Evolutionary conservation across 2,113 vertebrate species (phyloP).

Genomic region (Suncus etruscus): DNA sequence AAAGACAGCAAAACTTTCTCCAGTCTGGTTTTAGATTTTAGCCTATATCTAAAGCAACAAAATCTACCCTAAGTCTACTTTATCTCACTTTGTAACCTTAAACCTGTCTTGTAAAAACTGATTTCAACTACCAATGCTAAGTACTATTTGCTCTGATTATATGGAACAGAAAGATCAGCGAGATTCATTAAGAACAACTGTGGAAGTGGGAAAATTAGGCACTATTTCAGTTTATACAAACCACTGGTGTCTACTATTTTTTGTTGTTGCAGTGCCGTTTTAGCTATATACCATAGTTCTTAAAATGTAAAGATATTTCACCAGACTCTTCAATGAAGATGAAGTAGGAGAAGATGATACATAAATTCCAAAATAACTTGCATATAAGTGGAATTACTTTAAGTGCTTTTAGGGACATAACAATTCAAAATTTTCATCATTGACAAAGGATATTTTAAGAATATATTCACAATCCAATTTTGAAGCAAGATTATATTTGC

Average conservation of each 20-base stretch:
- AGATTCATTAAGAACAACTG: background rate
- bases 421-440: constrained; percentile 4
- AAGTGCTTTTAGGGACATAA: background rate
- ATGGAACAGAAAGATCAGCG: rapidly evolving
- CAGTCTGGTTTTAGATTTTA: background rate
- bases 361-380: constrained; percentile 36
- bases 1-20: constrained; percentile 39
- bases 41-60: background rate
- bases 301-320: constrained; percentile 47
- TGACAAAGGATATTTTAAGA: constrained; percentile 4
- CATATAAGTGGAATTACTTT: constrained; percentile 14
- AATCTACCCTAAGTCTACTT: background rate
- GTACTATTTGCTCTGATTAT: background rate
- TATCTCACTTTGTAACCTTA: background rate
- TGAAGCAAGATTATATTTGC: constrained; percentile 9
- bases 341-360: constrained; percentile 13
- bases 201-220: background rate
- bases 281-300: constrained; percentile 19
- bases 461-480: background rate
- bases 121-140: background rate
- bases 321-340: background rate
- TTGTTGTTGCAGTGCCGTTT: constrained; percentile 34
- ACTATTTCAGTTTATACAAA: constrained; percentile 30
- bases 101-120: constrained; percentile 1
- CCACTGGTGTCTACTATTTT: background rate